Base-by-base conservation (phyloP, 92 coral and sea anemone genomes). In the Montipora capitata region DNA sequence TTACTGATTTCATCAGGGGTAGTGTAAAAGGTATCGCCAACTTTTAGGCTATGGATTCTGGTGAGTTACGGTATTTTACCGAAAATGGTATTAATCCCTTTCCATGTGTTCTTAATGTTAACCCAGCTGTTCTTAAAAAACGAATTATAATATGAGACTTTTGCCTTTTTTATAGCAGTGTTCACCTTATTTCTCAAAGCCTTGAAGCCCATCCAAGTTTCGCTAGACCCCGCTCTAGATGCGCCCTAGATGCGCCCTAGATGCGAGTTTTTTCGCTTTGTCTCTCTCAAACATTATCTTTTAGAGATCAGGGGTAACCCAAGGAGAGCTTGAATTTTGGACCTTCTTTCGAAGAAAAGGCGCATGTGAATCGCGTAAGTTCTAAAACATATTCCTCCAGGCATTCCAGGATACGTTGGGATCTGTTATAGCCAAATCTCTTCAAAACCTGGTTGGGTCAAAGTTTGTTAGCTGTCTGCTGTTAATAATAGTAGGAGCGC, bases 311-410 rank as follows among this genome's bases (percentile, higher is more conserved):
- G 58, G 58, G 58, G 58, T 52, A 52, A 52, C 7, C 58, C 58
- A 52, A 11, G 10, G 58, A 52, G 58, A 52, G 58, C 8, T 52
- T 52, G 58, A 52, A 52, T 10, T 52, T 52, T 11, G 58, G 13
- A 52, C 58, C 58, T 52, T 52, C 58, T 52, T 52, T 52, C 10
- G 58, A 52, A 68, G 78, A 18, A 68, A 56, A 68, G 93, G 93
- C 12, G 93, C 93, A 64, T 83, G 80, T 75, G 70, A 77, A 74
- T 90, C 85, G 65, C 80, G 72, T 77, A 81, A 61, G 54, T 74
- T 40, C 70, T 74, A 52, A 52, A 52, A 52, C 58, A 52, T 52
- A 52, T 52, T 5, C 58, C 58, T 52, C 58, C 58, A 52, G 59
- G 76, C 81, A 61, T 72, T 52, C 80, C 80, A 72, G 72, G 66